These are phyloP conservation scores for Grus americana DNA, from an alignment of 2,113 vertebrate genomes.

Conservation along the genomic window DNA sequence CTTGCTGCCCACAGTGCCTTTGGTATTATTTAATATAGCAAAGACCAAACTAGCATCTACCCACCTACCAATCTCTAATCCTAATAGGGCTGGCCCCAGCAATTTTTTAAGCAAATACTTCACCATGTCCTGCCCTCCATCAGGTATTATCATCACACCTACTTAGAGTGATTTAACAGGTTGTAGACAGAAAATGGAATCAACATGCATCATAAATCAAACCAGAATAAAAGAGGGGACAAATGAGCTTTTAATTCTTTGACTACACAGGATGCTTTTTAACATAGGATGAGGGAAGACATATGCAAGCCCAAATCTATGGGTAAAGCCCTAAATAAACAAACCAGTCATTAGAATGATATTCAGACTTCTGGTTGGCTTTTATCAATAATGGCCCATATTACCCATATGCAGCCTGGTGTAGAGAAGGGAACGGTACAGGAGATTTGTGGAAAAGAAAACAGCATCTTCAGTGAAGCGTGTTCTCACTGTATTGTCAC, in stretches of 20 bases:
- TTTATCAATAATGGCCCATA: background rate
- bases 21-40: background rate
- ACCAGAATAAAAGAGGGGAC: background rate
- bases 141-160: background rate
- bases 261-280: background rate
- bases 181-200: background rate
- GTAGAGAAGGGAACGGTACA: background rate
- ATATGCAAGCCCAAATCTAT: background rate
- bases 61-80: background rate
- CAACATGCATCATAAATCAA: background rate
- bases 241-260: background rate
- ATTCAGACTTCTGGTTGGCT: background rate
- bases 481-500: background rate
- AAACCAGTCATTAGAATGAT: background rate
- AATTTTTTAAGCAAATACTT: background rate
- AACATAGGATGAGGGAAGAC: background rate
- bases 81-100: background rate
- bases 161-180: background rate
- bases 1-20: background rate
- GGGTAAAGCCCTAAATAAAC: background rate
- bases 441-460: background rate
- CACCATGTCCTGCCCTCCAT: background rate
- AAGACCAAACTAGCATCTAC: background rate
- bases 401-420: background rate
- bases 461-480: background rate